phyloP scores from a whole-genome alignment of 2,888 invertebrate genomes.

The Hydropsyche betteni region DNA sequence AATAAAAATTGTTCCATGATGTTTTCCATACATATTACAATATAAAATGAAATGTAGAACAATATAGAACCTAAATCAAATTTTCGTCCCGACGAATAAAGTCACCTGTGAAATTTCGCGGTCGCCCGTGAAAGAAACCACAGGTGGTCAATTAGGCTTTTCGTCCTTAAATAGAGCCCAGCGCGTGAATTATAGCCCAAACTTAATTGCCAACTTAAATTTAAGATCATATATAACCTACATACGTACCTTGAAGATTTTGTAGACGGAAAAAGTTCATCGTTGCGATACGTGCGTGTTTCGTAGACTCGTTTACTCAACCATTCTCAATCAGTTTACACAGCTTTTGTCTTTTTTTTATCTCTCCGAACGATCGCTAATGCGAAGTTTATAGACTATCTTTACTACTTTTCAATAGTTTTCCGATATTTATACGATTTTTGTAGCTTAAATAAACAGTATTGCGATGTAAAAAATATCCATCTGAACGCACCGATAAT shows the following conservation, averaged over 20 bases:
- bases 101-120: conserved; percentile 18
- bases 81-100: background rate
- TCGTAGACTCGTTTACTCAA: background rate
- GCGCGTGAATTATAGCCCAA: conserved; percentile 18
- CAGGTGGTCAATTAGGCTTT: conserved; percentile 31
- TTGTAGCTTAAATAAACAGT: conserved; percentile 3
- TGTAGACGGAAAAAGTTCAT: background rate
- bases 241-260: background rate
- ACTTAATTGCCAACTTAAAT: conserved; percentile 12
- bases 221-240: background rate
- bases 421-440: conserved; percentile 21
- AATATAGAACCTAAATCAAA: no score
- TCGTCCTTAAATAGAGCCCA: conserved; percentile 23
- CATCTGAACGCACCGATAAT: no score
- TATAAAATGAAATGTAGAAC: no score
- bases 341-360: conserved; percentile 15
- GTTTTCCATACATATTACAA: background rate
- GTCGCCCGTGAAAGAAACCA: conserved; percentile 22
- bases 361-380: conserved; percentile 18
- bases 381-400: conserved; percentile 24
- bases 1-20: background rate
- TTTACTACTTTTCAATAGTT: conserved; percentile 26
- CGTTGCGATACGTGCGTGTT: background rate
- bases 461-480: no score
- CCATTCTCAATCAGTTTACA: conserved; percentile 17